These are phyloP conservation scores for Holacanthella duospinosa DNA, from an alignment of 2,888 invertebrate genomes.

Conservation along the genomic window DNA sequence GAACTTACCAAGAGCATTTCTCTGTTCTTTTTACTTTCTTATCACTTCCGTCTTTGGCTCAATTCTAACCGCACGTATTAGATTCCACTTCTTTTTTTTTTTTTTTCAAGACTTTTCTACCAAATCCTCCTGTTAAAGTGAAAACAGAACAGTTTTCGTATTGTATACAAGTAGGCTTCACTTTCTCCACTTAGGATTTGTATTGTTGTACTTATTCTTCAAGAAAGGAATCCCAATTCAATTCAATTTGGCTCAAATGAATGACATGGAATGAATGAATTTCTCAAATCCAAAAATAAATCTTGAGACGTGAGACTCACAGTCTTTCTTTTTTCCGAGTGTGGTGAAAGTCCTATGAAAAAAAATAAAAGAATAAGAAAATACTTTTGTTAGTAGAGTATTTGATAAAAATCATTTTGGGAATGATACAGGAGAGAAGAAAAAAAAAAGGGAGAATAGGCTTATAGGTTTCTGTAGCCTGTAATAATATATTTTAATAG, in stretches of 20 bases:
- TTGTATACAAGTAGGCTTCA: no score
- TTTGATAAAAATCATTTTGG: background rate
- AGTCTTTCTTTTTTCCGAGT: background rate
- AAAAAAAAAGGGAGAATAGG: background rate
- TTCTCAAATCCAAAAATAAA: slow-evolving; percentile 2
- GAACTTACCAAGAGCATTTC: background rate
- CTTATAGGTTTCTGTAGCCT: background rate
- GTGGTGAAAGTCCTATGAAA: background rate
- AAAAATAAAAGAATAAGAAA: background rate
- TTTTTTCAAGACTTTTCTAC: background rate
- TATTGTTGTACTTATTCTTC: background rate
- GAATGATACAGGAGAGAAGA: background rate
- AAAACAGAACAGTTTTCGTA: no score
- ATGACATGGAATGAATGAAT: slow-evolving; percentile 3
- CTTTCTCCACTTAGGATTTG: background rate
- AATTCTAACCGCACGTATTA: background rate
- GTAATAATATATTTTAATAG: background rate
- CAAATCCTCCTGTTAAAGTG: no score
- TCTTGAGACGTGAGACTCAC: background rate
- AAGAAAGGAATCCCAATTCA: background rate
- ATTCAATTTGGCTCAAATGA: background rate
- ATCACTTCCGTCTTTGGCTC: background rate
- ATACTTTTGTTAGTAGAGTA: no score
- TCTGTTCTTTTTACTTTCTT: background rate
- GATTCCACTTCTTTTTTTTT: background rate